Evolutionary conservation across 2,888 invertebrate species (phyloP).

Genomic region (Mesorhabditis spiculigera): DNA sequence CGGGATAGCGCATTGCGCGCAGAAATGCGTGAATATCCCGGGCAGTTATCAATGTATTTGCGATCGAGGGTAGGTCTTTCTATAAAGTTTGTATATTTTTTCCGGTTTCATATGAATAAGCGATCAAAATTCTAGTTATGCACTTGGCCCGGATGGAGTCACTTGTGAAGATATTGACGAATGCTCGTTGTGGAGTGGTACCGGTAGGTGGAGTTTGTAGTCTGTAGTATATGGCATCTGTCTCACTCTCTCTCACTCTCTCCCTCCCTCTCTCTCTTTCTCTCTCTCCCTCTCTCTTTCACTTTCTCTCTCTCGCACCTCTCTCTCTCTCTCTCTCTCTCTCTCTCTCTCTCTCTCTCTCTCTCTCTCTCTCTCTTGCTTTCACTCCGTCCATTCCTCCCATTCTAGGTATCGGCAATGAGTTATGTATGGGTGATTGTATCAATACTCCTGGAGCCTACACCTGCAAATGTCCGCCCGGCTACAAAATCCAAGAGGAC

Average conservation of each 20-base stretch:
- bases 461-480: slow-evolving; percentile 54
- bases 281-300: too few species aligned
- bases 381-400: not conserved
- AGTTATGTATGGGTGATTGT: slow-evolving; percentile 59
- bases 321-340: too few species aligned
- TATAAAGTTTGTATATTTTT: too few species aligned
- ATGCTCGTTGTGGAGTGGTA: slow-evolving; percentile 74
- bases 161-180: slow-evolving; percentile 76
- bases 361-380: too few species aligned
- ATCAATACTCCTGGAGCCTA: slow-evolving; percentile 57
- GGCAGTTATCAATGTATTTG: slow-evolving; percentile 78
- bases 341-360: too few species aligned
- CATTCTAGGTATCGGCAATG: slow-evolving; percentile 44
- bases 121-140: too few species aligned
- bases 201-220: slow-evolving; percentile 52
- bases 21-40: slow-evolving; percentile 83
- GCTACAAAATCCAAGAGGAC: slow-evolving; percentile 52
- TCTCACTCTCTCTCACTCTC: too few species aligned
- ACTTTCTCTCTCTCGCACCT: too few species aligned
- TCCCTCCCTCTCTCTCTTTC: too few species aligned
- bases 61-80: slow-evolving; percentile 61
- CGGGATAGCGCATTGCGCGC: slow-evolving; percentile 71
- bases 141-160: slow-evolving; percentile 72
- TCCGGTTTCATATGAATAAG: too few species aligned
- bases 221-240: too few species aligned